Evolutionary conservation across 2,797 vertebrate species (phyloP), one percentile per base, ranked within the genome.

Genomic region (Darevskia nairensis): DNA sequence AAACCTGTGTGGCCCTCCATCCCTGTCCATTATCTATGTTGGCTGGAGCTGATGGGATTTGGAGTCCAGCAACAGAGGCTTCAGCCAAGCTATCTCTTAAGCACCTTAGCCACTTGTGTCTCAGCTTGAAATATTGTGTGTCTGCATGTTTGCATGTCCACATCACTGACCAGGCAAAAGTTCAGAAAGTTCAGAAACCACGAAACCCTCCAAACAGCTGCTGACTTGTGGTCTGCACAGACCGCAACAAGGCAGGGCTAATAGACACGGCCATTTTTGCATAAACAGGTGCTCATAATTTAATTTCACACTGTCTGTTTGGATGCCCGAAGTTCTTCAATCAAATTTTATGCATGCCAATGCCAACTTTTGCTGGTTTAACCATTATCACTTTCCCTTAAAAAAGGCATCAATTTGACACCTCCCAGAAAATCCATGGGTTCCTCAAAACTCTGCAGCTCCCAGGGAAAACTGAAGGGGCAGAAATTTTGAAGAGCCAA

Each of bases 261-360:
- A 55, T 15, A 55, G 50, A 55, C 50, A 15, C 1, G 0, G 10
- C 50, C 50, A 55, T 55, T 41, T 66, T 55, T 29, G n/a, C 27
- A 55, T 3, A 10, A 61, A 25, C 86, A 41, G 64, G 79, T 81
- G 9, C 64, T 8, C 32, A 4, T 3, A 0, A 0, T 55, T 87
- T 85, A 0, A 0, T 69, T 84, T 90, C 84, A 11, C 21, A 0
- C 39, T 84, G 61, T 29, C 7, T 39, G 85, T 84, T 75, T 80
- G 75, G 84, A 27, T n/a, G n/a, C 29, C 10, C 9, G 41, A 86
- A 29, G 1, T 39, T 84, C 3, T 81, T 7, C 64, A 32, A 15
- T n/a, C 61, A 72, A 35, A 85, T 7, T 15, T 66, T 46, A 35
- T 17, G 19, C n/a, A 39, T 61, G 55, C 32, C 10, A 23, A 27